Base-by-base conservation (phyloP, 1,140 invertebrate genomes). In the Pogonomyrmex californicus region DNA sequence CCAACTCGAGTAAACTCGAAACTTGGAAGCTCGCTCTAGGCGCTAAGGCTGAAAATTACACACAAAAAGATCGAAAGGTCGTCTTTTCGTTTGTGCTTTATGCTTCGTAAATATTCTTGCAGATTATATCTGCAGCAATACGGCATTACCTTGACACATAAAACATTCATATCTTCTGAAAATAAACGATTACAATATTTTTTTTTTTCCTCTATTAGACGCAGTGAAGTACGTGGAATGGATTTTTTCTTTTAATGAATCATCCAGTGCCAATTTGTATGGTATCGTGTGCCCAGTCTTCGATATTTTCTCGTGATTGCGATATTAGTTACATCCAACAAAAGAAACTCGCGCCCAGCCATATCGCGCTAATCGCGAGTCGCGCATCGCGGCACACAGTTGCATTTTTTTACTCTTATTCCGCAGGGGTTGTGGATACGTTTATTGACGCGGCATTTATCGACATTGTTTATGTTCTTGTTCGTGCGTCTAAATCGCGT, bases 261-360 rank as follows among this genome's bases (percentile, higher is more conserved):
- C 41, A 30, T 3, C 23, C 58, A 23, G 65, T 36, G 49, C 30
- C 23, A 71, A n/a, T 70, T 70, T 66, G 14, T 71, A 36, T 56
- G 44, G 17, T 65, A 54, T 23, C 56, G 75, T 65, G 2, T 30
- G 58, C 41, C 36, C 30, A 30, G 4, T 5, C 38, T 23, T 81
- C 63, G 49, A 81, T 56, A 44, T 66, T 56, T 33, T 5, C 30
- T 49, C 41, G 36, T 81, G 77, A 81, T 81, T 65, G 47, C 77
- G 23, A 23, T 44, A 44, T 56, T 79, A 51, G 62, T 81, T 81
- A 70, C 38, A 5, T 71, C 23, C 49, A 81, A 81, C 70, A 75
- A 77, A 85, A 77, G 81, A 85, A 23, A 56, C 70, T 76, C 70
- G 81, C 70, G 44, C 17, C 70, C 38, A n/a, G 10, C 66, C n/a